These are phyloP conservation scores for Eospalax fontanierii DNA, from an alignment of 2,797 vertebrate genomes.

Conservation along the genomic window DNA sequence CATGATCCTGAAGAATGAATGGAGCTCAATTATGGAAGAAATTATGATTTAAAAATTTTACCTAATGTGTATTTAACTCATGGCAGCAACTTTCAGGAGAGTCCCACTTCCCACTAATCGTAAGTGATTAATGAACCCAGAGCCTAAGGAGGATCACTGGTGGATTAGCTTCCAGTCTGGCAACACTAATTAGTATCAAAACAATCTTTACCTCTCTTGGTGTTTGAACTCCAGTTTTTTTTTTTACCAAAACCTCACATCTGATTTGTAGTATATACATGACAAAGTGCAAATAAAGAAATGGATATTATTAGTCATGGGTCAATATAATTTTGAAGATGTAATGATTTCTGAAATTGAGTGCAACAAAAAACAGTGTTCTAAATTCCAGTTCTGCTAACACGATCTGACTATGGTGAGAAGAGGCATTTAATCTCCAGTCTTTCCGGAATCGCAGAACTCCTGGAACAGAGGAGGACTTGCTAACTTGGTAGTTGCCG, in stretches of 20 bases:
- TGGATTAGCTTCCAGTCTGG: conserved; percentile 84
- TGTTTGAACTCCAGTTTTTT: conserved; percentile 49
- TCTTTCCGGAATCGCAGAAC: conserved; percentile 35
- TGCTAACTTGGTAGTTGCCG: neutral
- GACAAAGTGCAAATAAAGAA: conserved; percentile 53
- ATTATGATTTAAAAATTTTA: conserved; percentile 80
- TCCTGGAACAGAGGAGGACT: neutral
- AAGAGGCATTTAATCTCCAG: neutral
- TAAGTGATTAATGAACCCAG: conserved; percentile 86
- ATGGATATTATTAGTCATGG: neutral
- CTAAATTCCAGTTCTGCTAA: neutral
- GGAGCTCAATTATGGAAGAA: conserved; percentile 67
- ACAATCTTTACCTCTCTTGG: conserved; percentile 75
- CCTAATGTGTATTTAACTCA: conserved; percentile 86
- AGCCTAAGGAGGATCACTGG: conserved; percentile 82
- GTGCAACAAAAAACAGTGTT: neutral
- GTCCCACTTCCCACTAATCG: conserved; percentile 80
- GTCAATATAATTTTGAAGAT: conserved; percentile 54
- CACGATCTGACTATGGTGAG: neutral
- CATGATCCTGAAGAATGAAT: neutral
- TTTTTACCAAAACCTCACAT: neutral
- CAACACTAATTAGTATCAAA: conserved; percentile 86
- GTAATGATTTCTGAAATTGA: neutral
- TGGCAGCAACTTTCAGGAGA: conserved; percentile 84
- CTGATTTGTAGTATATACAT: conserved; percentile 27